Percentiles rank a stretch among this genome's conserved stretches.
Conservation (phyloP, 2,113 vertebrate species). For the Sorex araneus region DNA sequence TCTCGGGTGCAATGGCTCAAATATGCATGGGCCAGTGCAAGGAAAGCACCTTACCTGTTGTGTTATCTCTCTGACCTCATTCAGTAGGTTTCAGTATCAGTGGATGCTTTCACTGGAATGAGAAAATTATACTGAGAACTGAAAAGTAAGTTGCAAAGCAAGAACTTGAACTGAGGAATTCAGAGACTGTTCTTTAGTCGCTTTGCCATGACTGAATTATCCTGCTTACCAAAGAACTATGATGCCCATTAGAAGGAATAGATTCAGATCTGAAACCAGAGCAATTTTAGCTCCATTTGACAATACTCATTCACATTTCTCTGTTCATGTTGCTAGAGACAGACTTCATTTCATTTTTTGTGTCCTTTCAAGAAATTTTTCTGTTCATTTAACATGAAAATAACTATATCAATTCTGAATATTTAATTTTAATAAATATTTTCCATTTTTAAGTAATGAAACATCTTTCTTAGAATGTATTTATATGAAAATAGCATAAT, state of each 20-base stretch:
- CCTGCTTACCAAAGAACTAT: neutral
- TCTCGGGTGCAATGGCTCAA: too few relatives aligned
- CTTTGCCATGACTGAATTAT: neutral
- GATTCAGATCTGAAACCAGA: neutral
- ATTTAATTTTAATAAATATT: conserved; percentile 8
- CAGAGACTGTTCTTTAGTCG: neutral
- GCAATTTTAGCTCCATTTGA: neutral
- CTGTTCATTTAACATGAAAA: neutral
- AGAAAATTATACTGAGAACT: neutral
- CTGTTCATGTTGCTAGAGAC: too few relatives aligned
- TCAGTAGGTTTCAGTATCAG: neutral
- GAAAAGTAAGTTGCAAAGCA: neutral
- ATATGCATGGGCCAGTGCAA: too few relatives aligned
- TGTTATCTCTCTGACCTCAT: too few relatives aligned
- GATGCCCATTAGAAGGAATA: neutral
- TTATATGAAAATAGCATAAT: neutral
- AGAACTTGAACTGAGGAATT: neutral
- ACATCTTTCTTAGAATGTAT: neutral
- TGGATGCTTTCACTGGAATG: neutral
- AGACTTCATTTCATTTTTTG: neutral
- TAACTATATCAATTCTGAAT: neutral
- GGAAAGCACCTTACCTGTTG: too few relatives aligned
- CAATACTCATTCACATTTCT: neutral
- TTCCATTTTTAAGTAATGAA: neutral
- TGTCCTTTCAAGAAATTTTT: neutral